Conservation (phyloP, 2,113 vertebrate species). For the Hyperopisus bebe region DNA sequence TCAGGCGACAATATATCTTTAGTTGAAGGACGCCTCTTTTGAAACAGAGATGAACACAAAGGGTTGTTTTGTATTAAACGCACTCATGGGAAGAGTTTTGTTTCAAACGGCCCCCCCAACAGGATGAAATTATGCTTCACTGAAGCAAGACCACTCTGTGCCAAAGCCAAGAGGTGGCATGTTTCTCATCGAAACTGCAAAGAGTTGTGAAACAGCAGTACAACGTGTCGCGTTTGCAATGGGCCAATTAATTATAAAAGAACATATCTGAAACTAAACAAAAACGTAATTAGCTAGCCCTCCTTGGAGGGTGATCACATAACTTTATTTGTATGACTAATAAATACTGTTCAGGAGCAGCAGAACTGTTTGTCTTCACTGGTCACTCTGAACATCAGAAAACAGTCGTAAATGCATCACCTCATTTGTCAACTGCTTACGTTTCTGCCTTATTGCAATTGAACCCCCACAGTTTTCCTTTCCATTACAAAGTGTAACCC, state of each 20-base stretch:
- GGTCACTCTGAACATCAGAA: background rate
- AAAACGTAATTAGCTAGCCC: background rate
- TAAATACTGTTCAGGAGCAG: background rate
- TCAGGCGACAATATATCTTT: constrained; percentile 20
- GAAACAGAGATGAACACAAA: background rate
- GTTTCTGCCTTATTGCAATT: background rate
- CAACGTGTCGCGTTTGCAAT: background rate
- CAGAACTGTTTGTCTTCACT: background rate
- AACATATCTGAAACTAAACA: constrained; percentile 12
- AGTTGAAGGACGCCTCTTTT: constrained; percentile 9
- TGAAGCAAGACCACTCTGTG: background rate
- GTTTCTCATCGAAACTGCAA: background rate
- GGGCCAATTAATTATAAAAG: background rate
- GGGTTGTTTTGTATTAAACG: background rate
- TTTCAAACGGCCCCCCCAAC: background rate
- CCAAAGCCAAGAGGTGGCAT: background rate
- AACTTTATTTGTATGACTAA: background rate
- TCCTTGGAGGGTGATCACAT: background rate
- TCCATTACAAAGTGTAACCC: background rate
- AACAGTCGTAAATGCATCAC: background rate
- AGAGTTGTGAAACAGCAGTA: background rate
- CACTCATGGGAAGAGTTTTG: constrained; percentile 16
- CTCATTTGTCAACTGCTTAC: background rate
- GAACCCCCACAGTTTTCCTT: background rate
- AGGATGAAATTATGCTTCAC: background rate